Base-by-base conservation (phyloP, 1,140 invertebrate species). In the Nomia melanderi region DNA sequence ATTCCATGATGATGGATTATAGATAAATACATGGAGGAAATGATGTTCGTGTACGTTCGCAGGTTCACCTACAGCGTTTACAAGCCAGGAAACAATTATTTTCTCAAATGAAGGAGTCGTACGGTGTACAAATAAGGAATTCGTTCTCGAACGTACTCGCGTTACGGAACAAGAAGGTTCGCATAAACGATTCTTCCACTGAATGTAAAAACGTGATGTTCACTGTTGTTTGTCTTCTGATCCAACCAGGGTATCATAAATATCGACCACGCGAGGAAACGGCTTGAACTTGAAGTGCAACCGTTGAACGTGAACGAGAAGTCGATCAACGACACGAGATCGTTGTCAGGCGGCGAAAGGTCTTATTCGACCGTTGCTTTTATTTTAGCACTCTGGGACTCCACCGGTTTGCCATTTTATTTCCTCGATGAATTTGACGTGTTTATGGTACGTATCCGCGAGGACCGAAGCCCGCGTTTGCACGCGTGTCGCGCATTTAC, bases 351-450 rank as follows among this genome's bases (percentile, higher is more conserved):
- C 56, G 98, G 98, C 12, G 98, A 99, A 93, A 94, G 97, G 54
- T 99, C 98, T 6, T 99, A 97, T 92, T 96, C 97, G 1, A 99
- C 98, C 0, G 96, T 99, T 11, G 97, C 97, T 23, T 98, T 99
- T 87, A 95, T 99, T 73, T 94, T 99, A 85, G 94, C 98, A 4
- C 93, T 99, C 17, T 99, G 98, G 98, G 96, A 97, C 54, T 96
- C 95, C 65, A 96, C 97, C 85, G 95, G 96, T 78, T 94, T 97
- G 74, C 98, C 98, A 0, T 99, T 99, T 91, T 96, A 97, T 89
- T 98, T 99, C 88, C 93, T 99, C 56, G 98, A 99, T 90, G 98
- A 99, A 93, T 99, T 99, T 91, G 98, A 99, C 90, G 98, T 99
- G 0, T 99, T 98, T 90, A 99, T 99, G 96, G 98, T 96, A 85